Conservation (phyloP, 2,888 invertebrate species). For the Sarcophaga subvicina region DNA sequence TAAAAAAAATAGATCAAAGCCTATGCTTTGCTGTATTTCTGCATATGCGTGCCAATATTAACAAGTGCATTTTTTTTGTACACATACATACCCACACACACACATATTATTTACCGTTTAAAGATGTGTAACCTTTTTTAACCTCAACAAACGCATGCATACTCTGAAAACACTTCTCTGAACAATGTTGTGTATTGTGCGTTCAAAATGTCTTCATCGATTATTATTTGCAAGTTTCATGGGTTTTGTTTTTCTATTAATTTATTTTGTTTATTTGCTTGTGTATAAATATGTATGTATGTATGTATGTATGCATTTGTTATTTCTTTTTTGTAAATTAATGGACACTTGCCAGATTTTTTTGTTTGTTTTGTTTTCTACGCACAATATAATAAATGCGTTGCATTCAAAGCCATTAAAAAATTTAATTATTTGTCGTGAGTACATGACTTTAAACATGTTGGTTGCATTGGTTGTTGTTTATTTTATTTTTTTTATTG, state of each 20-base stretch:
- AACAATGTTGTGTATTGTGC: background rate
- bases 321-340: background rate
- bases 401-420: background rate
- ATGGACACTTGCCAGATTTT: conserved; percentile 66
- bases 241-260: background rate
- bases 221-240: background rate
- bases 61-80: no score
- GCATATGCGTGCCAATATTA: no score
- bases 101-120: background rate
- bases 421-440: conserved; percentile 1
- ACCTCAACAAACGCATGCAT: background rate
- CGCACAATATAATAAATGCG: conserved; percentile 48
- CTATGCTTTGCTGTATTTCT: no score
- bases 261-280: background rate
- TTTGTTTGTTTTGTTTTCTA: conserved; percentile 5
- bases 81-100: no score
- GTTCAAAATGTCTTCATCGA: background rate
- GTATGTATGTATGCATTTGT: background rate
- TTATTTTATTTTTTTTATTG: background rate
- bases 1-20: no score
- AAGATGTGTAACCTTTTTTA: background rate
- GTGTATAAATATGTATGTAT: background rate
- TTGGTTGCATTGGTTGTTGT: conserved; percentile 5
- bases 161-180: background rate
- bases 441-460: conserved; percentile 47